Conservation (phyloP, 2,888 invertebrate genomes). For the Fabriciana adippe region DNA sequence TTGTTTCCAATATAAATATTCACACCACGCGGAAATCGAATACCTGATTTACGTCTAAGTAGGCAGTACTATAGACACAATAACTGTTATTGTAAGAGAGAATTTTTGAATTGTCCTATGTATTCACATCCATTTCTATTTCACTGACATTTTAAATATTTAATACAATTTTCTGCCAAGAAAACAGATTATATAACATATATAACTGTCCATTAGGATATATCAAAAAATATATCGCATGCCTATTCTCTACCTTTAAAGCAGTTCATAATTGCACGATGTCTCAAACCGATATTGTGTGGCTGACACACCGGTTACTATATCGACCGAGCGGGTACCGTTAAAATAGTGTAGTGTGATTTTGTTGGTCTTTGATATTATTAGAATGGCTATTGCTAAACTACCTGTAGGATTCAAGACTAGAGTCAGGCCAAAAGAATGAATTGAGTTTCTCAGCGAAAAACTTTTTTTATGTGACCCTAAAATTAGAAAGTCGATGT, state of each 20-base stretch:
- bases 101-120: too few relatives aligned
- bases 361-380: conserved; percentile 22
- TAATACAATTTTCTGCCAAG: background rate
- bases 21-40: too few relatives aligned
- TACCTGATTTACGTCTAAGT: too few relatives aligned
- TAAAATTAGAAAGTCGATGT: too few relatives aligned
- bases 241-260: conserved; percentile 11
- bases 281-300: conserved; percentile 52
- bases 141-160: too few relatives aligned
- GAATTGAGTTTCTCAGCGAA: background rate
- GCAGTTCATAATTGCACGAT: conserved; percentile 53
- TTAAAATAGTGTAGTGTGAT: conserved; percentile 23
- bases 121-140: too few relatives aligned
- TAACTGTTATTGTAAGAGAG: too few relatives aligned
- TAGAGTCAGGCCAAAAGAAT: background rate
- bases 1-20: too few relatives aligned
- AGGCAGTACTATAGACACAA: too few relatives aligned
- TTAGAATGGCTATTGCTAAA: background rate
- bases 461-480: too few relatives aligned
- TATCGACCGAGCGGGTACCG: conserved; percentile 28
- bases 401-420: background rate
- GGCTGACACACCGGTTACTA: conserved; percentile 33
- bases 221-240: conserved; percentile 16
- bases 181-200: background rate
- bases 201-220: conserved; percentile 3